Base-by-base conservation (phyloP, 1,140 invertebrate genomes). In the Ganaspis sp. region DNA sequence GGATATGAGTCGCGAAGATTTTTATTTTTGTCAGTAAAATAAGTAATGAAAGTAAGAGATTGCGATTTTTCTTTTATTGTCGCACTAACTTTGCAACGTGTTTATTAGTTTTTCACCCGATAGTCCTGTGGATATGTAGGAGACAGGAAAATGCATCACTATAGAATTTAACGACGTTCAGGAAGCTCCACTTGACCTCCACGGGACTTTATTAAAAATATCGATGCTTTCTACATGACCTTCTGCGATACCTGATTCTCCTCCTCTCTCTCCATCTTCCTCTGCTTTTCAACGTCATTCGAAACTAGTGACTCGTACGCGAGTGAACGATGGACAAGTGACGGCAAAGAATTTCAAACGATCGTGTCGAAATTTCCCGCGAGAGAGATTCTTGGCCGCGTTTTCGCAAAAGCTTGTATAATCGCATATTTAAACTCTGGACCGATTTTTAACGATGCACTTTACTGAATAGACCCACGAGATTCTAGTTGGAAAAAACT, bases 121-220 rank as follows among this genome's bases (percentile, higher is more conserved):
- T 69, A 76, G 75, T 58, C 26, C 45, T 64, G 49, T 77, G 71
- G 76, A 75, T 83, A 82, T 82, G 80, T 34, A 34, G 2, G 78
- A 78, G 72, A 74, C 74, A 79, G 74, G 74, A 76, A 76, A 76
- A 82, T 80, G 81, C 76, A 78, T 78, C 81, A 75, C 78, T 76
- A 75, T 80, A 74, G 78, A 80, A 80, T 76, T 76, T 78, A 78
- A 78, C 81, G 76, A 78, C 54, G 54, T 77, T 77, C 42, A 73
- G 58, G 42, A 37, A 77, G 40, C 45, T 72, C 12, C 53, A 69
- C 69, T 79, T 79, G 77, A 81, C 74, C 77, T 77, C 69, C 19
- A 38, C 8, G 38, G 71, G 64, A 76, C 76, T 80, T 82, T 82
- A 80, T 80, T 76, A 82, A 80, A 82, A 82, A 82, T 78, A 82